Evolutionary conservation across 1,140 invertebrate genomes (phyloP).

Genomic region (Conopomorpha cramerella): DNA sequence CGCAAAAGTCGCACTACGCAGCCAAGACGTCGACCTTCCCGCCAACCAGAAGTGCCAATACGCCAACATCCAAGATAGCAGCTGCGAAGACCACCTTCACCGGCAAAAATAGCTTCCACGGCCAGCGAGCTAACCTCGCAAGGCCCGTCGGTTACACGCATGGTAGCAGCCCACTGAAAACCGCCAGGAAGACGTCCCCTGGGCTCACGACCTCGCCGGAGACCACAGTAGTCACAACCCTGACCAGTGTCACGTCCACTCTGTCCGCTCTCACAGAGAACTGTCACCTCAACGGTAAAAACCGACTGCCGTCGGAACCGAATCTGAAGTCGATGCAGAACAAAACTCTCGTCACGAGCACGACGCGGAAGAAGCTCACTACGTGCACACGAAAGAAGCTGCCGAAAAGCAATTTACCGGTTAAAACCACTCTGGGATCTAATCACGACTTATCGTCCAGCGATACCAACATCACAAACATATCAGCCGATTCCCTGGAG

Average conservation of each 20-base stretch:
- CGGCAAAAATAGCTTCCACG: constrained; percentile 45
- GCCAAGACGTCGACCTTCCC: constrained; percentile 50
- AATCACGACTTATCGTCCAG: constrained; percentile 49
- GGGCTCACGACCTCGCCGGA: constrained; percentile 18
- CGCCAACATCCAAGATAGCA: constrained; percentile 25
- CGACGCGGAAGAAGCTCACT: constrained; percentile 39
- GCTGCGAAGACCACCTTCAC: constrained; percentile 28
- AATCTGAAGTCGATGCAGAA: constrained; percentile 36
- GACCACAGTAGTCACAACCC: no score
- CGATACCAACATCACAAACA: constrained; percentile 51
- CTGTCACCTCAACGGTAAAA: constrained; percentile 48
- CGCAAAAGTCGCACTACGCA: constrained; percentile 36
- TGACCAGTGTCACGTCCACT: constrained; percentile 43
- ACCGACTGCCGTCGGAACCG: constrained; percentile 36
- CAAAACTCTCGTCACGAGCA: constrained; percentile 19
- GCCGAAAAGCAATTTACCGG: constrained; percentile 23
- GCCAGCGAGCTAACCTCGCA: constrained; percentile 41
- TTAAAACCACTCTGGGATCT: constrained; percentile 29
- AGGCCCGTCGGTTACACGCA: constrained; percentile 32
- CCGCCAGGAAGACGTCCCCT: constrained; percentile 26
- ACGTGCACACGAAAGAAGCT: constrained; percentile 45
- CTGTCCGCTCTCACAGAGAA: constrained; percentile 50
- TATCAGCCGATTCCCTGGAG: constrained; percentile 50
- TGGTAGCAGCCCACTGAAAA: constrained; percentile 36
- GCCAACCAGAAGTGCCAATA: constrained; percentile 46